Conservation (phyloP, 2,113 vertebrate genomes). For the Phalacrocorax brasilianus region DNA sequence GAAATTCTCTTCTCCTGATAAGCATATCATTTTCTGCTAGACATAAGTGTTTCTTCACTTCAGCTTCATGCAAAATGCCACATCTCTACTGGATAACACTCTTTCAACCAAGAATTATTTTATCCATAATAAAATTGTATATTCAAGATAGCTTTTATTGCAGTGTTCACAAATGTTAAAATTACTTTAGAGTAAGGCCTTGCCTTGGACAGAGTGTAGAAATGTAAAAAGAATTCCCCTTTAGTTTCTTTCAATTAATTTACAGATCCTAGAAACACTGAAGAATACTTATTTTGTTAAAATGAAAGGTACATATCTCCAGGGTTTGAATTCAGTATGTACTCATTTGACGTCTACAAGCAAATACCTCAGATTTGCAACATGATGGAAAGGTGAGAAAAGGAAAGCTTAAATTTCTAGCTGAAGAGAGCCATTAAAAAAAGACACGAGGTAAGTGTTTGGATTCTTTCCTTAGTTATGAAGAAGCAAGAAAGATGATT, state of each 20-base stretch:
- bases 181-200: background rate
- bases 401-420: background rate
- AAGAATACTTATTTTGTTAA: background rate
- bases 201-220: background rate
- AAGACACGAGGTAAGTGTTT: background rate
- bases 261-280: background rate
- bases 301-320: background rate
- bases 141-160: background rate
- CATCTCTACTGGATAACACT: background rate
- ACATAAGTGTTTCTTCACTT: background rate
- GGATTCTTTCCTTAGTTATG: background rate
- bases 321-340: background rate
- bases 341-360: background rate
- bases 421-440: background rate
- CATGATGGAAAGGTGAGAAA: background rate
- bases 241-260: slow-evolving; percentile 1
- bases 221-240: background rate
- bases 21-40: background rate
- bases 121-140: background rate
- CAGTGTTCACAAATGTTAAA: background rate
- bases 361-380: background rate
- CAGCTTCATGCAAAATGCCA: background rate
- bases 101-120: background rate
- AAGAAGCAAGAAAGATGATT: background rate
- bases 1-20: background rate